These are phyloP conservation scores for Diarsia brunnea DNA, from an alignment of 2,888 invertebrate genomes.

Conservation along the genomic window DNA sequence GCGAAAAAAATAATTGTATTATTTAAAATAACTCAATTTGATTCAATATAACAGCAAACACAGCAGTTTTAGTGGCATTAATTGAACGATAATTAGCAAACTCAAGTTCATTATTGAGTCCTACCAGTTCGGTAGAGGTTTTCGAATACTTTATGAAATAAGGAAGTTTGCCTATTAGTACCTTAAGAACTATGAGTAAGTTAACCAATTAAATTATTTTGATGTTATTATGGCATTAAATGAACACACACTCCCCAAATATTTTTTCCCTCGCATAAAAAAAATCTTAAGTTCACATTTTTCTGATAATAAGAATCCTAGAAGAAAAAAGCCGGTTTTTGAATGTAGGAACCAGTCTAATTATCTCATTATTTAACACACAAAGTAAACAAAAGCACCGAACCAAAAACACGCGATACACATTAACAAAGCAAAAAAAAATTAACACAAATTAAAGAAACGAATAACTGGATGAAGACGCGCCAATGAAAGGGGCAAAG, in stretches of 20 bases:
- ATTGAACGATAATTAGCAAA: neutral
- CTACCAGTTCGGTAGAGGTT: neutral
- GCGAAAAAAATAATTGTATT: neutral
- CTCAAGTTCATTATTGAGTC: neutral
- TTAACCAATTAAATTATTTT: neutral
- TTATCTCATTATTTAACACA: slow-evolving; percentile 4
- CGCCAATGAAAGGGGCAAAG: slow-evolving; percentile 86
- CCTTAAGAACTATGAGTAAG: neutral
- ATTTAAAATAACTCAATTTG: neutral
- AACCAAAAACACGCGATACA: slow-evolving; percentile 65
- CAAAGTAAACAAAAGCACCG: slow-evolving; percentile 44
- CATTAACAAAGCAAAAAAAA: slow-evolving; percentile 76
- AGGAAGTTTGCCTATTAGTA: neutral
- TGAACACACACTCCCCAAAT: neutral
- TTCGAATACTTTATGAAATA: neutral
- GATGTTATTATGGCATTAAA: neutral
- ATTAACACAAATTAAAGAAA: slow-evolving; percentile 88
- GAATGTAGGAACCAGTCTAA: neutral
- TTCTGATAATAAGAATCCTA: neutral
- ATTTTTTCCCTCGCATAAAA: neutral
- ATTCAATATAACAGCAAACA: neutral
- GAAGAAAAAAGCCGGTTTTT: neutral
- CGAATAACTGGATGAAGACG: slow-evolving; percentile 86
- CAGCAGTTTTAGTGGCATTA: neutral
- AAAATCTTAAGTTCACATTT: neutral